Evolutionary conservation across 2,888 invertebrate genomes (phyloP), one percentile per base, ranked within the genome.

Genomic region (Antitype chi): DNA sequence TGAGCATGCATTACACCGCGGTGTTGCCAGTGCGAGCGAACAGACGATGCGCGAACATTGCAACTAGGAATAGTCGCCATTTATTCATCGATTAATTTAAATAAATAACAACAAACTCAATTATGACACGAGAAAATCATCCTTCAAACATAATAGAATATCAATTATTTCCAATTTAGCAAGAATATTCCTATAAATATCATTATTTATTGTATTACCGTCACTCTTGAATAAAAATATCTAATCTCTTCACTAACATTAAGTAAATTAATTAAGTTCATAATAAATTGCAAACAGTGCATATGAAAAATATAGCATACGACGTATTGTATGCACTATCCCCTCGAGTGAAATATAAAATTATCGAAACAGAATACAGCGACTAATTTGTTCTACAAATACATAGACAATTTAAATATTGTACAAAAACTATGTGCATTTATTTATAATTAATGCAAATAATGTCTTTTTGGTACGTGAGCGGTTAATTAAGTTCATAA

Each of bases 181-280:
- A 95, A 94, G 93, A 94, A 95, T 93, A 93, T 93, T 93, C 93
- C 93, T 94, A 96, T 95, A 96, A 96, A 96, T 96, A 96, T 95
- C 93, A 94, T 93, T 93, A 93, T 92, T 93, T 94, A 94, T 86
- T 91, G 92, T 94, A 94, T 96, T 95, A 94, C 94, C 95, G 94
- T 95, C 95, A 95, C 95, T 95, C 95, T 95, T 94, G 94, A 95
- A 96, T 95, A 96, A 95, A 94, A 95, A 96, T 95, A 95, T 95
- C 95, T 95, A 96, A 96, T 96, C 95, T 96, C 96, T 94, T 94
- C 90, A 90, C 94, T 95, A 94, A 92, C 90, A 93, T 94, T 94
- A 95, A 94, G 95, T 95, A 96, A 95, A 94, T 94, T n/a, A 95
- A 94, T 94, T 95, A 93, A 92, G 92, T 94, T 95, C 91, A 94